These are phyloP conservation scores for Pharmacophagus antenor DNA, from an alignment of 2,888 invertebrate species.

Conservation along the genomic window DNA sequence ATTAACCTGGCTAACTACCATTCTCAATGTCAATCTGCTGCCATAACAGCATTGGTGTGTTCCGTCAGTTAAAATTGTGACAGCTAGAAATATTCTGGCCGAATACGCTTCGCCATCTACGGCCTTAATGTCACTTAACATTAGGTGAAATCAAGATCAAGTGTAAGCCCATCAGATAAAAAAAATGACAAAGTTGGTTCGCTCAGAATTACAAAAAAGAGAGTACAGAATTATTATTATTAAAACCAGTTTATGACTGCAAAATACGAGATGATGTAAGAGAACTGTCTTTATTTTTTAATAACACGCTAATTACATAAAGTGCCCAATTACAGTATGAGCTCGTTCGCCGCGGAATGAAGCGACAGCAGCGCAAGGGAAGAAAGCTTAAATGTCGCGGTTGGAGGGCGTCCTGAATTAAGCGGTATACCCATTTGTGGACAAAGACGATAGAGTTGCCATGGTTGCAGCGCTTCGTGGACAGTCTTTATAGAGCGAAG, in stretches of 20 bases:
- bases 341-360: conserved; percentile 20
- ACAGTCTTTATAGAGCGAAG: conserved; percentile 9
- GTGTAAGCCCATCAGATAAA: too few species aligned
- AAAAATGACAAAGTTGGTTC: too few species aligned
- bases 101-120: too few species aligned
- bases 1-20: too few species aligned
- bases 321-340: conserved; percentile 20
- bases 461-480: not conserved
- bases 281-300: not conserved
- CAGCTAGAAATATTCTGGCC: too few species aligned
- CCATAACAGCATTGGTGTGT: too few species aligned
- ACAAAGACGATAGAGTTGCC: conserved; percentile 41
- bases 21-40: too few species aligned
- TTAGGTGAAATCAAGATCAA: too few species aligned
- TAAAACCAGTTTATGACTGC: not conserved
- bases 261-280: not conserved
- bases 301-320: conserved; percentile 23
- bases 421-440: conserved; percentile 54
- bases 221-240: too few species aligned
- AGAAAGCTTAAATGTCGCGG: conserved; percentile 15
- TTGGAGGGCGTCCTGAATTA: conserved; percentile 58
- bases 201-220: not conserved
- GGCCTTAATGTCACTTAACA: too few species aligned
- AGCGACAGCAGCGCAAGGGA: conserved; percentile 10
- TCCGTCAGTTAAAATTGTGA: too few species aligned